Conservation (phyloP, 1,140 invertebrate genomes). For the Monochamus saltuarius region DNA sequence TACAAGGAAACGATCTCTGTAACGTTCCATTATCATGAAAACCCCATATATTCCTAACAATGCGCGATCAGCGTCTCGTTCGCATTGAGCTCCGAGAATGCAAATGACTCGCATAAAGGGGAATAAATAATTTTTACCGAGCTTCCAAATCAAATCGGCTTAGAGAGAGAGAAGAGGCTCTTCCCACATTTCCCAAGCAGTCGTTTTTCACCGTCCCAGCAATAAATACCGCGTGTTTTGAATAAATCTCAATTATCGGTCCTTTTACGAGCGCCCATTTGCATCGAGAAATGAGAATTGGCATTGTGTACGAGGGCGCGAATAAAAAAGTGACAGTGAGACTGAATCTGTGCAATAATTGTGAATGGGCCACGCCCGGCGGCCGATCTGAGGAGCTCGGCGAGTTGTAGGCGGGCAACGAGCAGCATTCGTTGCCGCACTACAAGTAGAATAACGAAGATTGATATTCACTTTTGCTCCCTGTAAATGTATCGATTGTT, state of each 20-base stretch:
- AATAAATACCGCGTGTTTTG: conserved; percentile 5
- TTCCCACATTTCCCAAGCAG: too few species aligned
- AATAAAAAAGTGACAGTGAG: conserved; percentile 5
- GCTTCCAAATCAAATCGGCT: too few species aligned
- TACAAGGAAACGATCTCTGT: too few species aligned
- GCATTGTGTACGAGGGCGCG: conserved; percentile 8
- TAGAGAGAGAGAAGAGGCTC: too few species aligned
- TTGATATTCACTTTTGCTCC: conserved; percentile 2
- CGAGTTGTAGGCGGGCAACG: conserved; percentile 11
- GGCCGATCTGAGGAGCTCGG: conserved; percentile 6
- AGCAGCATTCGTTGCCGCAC: conserved; percentile 5
- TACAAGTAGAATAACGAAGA: conserved; percentile 13
- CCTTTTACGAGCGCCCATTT: conserved; percentile 10
- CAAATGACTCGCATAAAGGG: too few species aligned
- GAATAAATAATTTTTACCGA: too few species aligned
- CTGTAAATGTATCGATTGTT: too few species aligned
- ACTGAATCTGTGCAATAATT: conserved; percentile 9
- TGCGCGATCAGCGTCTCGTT: too few species aligned
- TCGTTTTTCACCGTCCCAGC: neutral
- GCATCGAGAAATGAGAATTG: conserved; percentile 11
- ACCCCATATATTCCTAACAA: too few species aligned
- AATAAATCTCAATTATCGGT: conserved; percentile 13
- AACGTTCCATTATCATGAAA: too few species aligned
- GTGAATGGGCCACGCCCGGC: conserved; percentile 11
- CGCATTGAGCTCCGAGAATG: too few species aligned